Percentiles rank a stretch among this genome's conserved stretches.
These are phyloP conservation scores for Argyresthia albistria DNA, from an alignment of 2,888 invertebrate genomes.

Conservation along the genomic window DNA sequence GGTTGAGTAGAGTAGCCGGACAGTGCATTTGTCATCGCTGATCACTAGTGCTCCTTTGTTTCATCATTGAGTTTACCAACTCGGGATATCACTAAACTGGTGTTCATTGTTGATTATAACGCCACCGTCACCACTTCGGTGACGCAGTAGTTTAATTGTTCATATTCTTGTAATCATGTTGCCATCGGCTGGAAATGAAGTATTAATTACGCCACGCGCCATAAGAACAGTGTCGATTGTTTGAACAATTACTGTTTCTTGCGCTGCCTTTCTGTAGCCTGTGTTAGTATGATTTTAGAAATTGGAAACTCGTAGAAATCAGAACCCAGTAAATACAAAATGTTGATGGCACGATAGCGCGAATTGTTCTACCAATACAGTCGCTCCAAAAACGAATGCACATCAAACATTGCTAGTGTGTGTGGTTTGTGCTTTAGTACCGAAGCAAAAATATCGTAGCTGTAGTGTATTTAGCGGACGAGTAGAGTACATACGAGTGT, in stretches of 20 bases:
- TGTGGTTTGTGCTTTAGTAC: too few relatives aligned
- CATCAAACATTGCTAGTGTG: too few relatives aligned
- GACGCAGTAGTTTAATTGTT: not conserved
- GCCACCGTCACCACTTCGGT: not conserved
- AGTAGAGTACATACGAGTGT: slow-evolving; percentile 6
- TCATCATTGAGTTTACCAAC: too few relatives aligned
- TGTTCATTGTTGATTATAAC: not conserved
- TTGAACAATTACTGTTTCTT: not conserved
- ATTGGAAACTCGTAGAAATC: not conserved
- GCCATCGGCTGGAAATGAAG: not conserved
- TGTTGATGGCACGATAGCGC: not conserved
- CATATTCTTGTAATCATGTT: not conserved
- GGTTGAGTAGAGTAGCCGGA: too few relatives aligned
- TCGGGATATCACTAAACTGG: too few relatives aligned
- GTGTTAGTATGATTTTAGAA: not conserved
- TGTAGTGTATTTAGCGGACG: too few relatives aligned
- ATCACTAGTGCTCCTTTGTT: too few relatives aligned
- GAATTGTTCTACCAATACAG: too few relatives aligned
- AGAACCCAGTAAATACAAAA: not conserved
- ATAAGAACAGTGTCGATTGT: not conserved
- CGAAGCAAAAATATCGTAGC: too few relatives aligned
- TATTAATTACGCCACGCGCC: not conserved
- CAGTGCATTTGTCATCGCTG: too few relatives aligned
- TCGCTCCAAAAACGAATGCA: too few relatives aligned
- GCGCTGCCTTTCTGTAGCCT: not conserved